A percentile compares a stretch with the other conserved stretches of the same genome.
These are phyloP conservation scores for Trypoxylon attenuatum DNA, from an alignment of 2,888 invertebrate species.

Conservation along the genomic window DNA sequence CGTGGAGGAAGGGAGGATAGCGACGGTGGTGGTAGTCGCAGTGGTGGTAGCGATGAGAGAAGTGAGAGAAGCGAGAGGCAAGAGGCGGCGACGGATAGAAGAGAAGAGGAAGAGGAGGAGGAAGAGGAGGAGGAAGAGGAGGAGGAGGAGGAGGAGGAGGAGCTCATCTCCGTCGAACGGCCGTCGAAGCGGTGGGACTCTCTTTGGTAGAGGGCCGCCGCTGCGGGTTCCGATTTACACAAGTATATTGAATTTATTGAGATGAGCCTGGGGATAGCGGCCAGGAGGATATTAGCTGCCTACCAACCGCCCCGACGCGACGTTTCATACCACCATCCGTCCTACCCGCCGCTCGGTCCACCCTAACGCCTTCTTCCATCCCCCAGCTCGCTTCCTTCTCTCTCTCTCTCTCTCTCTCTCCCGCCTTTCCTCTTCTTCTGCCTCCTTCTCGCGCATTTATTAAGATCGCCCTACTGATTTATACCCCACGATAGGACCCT, in stretches of 20 bases:
- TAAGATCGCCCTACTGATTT: slow-evolving; percentile 71
- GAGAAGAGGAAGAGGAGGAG: not conserved
- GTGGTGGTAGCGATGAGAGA: slow-evolving; percentile 23
- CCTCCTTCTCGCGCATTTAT: slow-evolving; percentile 66
- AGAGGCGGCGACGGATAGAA: not conserved
- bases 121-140: not conserved
- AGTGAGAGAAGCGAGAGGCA: not conserved
- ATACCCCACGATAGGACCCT: slow-evolving; percentile 61
- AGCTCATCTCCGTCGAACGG: slow-evolving; percentile 67
- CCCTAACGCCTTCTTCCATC: too few relatives aligned
- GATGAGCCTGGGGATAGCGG: slow-evolving; percentile 74
- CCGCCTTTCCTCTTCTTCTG: slow-evolving; percentile 10
- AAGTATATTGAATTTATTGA: slow-evolving; percentile 76
- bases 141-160: slow-evolving; percentile 48
- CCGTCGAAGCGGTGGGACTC: slow-evolving; percentile 25
- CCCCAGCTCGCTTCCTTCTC: slow-evolving; percentile 23
- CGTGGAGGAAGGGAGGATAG: too few relatives aligned
- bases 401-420: slow-evolving; percentile 15
- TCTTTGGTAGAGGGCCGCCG: slow-evolving; percentile 38
- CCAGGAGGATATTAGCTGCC: slow-evolving; percentile 75
- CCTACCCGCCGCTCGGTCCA: slow-evolving; percentile 24
- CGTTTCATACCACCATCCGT: slow-evolving; percentile 61
- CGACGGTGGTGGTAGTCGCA: slow-evolving; percentile 8
- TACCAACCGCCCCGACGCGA: slow-evolving; percentile 68
- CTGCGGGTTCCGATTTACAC: slow-evolving; percentile 71